phyloP scores from a whole-genome alignment of 2,888 invertebrate genomes.

The Zhuqinia jingwanae region DNA sequence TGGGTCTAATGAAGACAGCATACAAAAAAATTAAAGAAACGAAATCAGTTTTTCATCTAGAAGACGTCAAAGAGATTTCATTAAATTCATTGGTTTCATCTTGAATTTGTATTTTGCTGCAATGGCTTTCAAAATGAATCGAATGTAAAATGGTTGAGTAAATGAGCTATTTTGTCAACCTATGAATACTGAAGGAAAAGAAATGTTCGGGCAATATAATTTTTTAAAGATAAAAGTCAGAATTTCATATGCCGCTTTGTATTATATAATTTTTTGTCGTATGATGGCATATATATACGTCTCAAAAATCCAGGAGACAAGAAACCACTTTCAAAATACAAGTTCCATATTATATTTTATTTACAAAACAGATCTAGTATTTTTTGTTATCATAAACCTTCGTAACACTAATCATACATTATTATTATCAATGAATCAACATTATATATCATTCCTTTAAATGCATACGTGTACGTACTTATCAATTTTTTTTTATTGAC shows the following conservation, averaged over 20 bases:
- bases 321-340: conserved; percentile 8
- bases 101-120: background rate
- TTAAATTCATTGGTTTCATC: background rate
- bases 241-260: background rate
- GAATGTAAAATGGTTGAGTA: background rate
- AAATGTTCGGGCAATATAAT: background rate
- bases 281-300: background rate
- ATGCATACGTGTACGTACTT: background rate
- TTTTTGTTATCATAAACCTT: background rate
- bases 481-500: background rate
- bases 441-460: background rate
- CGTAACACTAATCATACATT: background rate
- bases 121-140: background rate
- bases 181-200: too few species aligned
- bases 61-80: background rate
- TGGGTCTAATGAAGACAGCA: conserved; percentile 60
- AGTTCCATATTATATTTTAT: conserved; percentile 6
- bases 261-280: too few species aligned
- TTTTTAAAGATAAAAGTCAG: background rate
- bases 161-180: too few species aligned
- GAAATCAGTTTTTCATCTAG: conserved; percentile 26
- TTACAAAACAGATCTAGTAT: conserved; percentile 15
- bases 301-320: background rate
- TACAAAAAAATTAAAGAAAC: conserved; percentile 56
- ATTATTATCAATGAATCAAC: background rate